A percentile compares a stretch with the other conserved stretches of the same genome.
phyloP scores from a whole-genome alignment of 2,888 invertebrate genomes.

The Folsomia candida region DNA sequence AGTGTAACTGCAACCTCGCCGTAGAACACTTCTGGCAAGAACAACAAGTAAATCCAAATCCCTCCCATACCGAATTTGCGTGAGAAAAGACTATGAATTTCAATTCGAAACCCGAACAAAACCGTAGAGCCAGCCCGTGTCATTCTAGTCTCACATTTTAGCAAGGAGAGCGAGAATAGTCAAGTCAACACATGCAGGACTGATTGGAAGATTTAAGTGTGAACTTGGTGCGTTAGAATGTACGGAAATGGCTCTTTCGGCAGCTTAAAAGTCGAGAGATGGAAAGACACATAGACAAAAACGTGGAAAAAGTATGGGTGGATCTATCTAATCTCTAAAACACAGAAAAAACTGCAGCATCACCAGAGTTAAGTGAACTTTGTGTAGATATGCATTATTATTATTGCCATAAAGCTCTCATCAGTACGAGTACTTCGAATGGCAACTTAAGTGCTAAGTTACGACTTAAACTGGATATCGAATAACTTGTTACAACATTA shows the following conservation, averaged over 20 bases:
- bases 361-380: conserved; percentile 13
- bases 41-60: too few relatives aligned
- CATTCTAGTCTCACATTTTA: not conserved
- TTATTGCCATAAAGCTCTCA: conserved; percentile 3
- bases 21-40: too few relatives aligned
- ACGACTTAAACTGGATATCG: too few relatives aligned
- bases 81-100: not conserved
- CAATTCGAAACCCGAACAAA: not conserved
- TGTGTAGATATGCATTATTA: not conserved
- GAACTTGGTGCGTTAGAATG: not conserved
- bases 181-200: not conserved
- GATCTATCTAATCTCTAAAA: not conserved
- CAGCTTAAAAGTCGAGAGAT: conserved; percentile 2
- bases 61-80: not conserved
- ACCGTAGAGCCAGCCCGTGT: not conserved
- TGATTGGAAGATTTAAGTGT: not conserved
- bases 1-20: too few relatives aligned
- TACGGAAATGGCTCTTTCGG: conserved; percentile 12
- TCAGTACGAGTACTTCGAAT: not conserved
- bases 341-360: not conserved
- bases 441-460: not conserved
- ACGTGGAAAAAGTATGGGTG: conserved; percentile 2
- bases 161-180: too few relatives aligned
- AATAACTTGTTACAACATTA: too few relatives aligned
- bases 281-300: too few relatives aligned